Evolutionary conservation across 1,140 invertebrate species (phyloP).

Genomic region (Mya arenaria): DNA sequence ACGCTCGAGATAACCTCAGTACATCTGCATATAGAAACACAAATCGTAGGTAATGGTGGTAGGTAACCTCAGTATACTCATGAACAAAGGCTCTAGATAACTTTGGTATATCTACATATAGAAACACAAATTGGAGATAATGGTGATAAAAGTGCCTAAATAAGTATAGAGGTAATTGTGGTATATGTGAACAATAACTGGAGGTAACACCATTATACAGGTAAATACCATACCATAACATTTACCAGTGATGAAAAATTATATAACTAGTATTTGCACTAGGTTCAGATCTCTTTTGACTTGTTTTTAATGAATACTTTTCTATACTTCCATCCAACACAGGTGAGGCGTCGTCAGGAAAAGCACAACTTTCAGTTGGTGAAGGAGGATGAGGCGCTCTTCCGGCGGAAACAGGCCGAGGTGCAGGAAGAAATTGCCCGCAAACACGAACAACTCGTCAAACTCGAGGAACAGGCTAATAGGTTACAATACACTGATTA

Average conservation of each 20-base stretch:
- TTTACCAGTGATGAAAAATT: not conserved
- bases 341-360: conserved; percentile 12
- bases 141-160: too few relatives aligned
- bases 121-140: too few relatives aligned
- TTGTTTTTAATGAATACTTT: not conserved
- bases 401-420: conserved; percentile 5
- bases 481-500: not conserved
- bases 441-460: not conserved
- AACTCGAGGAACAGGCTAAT: not conserved
- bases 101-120: too few relatives aligned
- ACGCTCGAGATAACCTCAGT: too few relatives aligned
- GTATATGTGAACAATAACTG: not conserved
- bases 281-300: not conserved
- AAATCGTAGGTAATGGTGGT: too few relatives aligned
- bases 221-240: not conserved
- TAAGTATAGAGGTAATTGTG: not conserved
- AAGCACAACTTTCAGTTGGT: conserved; percentile 27
- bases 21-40: too few relatives aligned
- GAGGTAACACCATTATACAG: not conserved
- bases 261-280: not conserved
- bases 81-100: too few relatives aligned
- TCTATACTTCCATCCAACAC: too few relatives aligned
- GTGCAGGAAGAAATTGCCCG: not conserved
- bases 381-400: conserved; percentile 12
- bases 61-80: too few relatives aligned